Evolutionary conservation across 2,113 vertebrate species (phyloP), one percentile per base, ranked within the genome.

Genomic region (Sinocyclocheilus anophthalmus): DNA sequence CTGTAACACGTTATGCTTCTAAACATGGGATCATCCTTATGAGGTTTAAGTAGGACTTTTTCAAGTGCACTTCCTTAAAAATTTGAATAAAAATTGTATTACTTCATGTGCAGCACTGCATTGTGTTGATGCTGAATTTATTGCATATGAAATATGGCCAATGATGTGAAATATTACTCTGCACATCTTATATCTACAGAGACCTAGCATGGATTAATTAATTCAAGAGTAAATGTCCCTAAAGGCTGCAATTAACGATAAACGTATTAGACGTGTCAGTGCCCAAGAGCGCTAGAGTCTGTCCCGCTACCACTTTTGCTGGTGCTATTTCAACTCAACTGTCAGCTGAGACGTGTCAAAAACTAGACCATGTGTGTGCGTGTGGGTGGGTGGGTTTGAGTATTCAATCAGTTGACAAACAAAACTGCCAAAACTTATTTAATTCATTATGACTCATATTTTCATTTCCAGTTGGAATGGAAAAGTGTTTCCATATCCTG

Each of bases 241-340:
- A 90, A 91, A 91, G 93, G 93, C 92, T 92, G 89, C 89, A 94
- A 94, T 95, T 95, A 94, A 95, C 91, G 92, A 93, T 94, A 94
- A 94, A 94, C 88, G 90, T 94, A 93, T 95, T 93, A 94, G 92
- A 94, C 87, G 76, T 92, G 91, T 94, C 92, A 92, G 88, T 90
- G 87, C 94, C 93, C 92, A 87, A 89, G 92, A 94, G 94, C 92
- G 92, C 91, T 91, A 88, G 90, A 91, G 92, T 90, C 92, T 89
- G 88, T 90, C 87, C 88, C 82, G 85, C 86, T 89, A 91, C 89
- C 87, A 86, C 87, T 9, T 81, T 90, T 92, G 67, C 90, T 92
- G 84, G 89, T 93, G 89, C 81, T 92, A 88, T 93, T 90, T 89
- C 91, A 92, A 93, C 92, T 86, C 88, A 87, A 86, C 92, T 93